Evolutionary conservation across 2,888 invertebrate species (phyloP).

Genomic region (Myopa tessellatipennis): DNA sequence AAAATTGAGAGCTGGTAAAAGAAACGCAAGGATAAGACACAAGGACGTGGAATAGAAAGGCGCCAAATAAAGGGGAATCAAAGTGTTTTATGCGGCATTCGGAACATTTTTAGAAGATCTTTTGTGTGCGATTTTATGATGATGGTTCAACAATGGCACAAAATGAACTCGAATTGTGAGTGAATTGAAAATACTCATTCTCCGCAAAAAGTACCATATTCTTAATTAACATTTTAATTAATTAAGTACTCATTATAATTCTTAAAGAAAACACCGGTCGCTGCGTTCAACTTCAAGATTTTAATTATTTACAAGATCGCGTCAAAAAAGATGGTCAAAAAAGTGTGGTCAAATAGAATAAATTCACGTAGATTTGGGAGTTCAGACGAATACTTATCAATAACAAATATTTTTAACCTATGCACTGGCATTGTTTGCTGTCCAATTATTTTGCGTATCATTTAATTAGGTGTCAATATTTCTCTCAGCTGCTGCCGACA

Average conservation of each 20-base stretch:
- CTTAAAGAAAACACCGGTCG: no score
- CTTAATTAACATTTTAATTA: background rate
- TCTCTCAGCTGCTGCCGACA: background rate
- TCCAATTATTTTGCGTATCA: slow-evolving; percentile 15
- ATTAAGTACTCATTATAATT: no score
- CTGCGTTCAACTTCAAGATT: background rate
- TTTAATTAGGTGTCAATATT: slow-evolving; percentile 33
- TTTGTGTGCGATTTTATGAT: background rate
- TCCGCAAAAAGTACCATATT: background rate
- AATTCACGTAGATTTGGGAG: background rate
- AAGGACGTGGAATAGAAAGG: background rate
- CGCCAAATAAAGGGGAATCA: background rate
- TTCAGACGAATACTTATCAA: background rate
- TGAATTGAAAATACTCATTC: background rate
- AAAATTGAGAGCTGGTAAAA: background rate
- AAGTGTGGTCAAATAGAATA: no score
- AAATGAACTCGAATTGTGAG: background rate
- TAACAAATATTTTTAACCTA: slow-evolving; percentile 5
- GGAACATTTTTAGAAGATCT: background rate
- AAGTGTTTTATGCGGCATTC: background rate
- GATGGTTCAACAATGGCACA: background rate
- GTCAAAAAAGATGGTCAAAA: background rate
- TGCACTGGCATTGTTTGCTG: slow-evolving; percentile 4
- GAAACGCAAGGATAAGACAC: background rate
- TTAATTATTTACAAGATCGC: background rate